Conservation (phyloP, 2,797 vertebrate genomes). For the Myotis myotis region DNA sequence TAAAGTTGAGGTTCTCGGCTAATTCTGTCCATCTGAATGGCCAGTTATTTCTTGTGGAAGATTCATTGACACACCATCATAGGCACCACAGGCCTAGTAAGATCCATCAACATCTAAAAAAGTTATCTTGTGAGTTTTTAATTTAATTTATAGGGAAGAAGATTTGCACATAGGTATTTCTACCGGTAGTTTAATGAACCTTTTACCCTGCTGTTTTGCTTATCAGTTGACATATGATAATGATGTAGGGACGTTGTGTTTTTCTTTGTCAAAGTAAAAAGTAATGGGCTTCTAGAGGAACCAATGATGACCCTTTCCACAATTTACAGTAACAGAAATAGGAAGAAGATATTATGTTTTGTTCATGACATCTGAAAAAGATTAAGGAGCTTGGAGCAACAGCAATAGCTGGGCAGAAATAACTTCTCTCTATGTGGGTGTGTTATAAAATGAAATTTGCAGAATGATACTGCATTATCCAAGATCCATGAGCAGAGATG, state of each 20-base stretch:
- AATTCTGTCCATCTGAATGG: neutral
- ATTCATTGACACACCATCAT: neutral
- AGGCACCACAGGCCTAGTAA: neutral
- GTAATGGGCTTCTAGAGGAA: neutral
- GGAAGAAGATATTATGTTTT: neutral
- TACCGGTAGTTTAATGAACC: neutral
- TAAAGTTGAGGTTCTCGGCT: neutral
- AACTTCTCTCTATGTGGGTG: neutral
- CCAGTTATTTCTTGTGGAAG: neutral
- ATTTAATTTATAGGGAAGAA: neutral
- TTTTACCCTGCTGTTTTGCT: neutral
- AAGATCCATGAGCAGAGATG: neutral
- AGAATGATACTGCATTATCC: neutral
- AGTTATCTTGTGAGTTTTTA: neutral
- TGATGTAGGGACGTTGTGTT: neutral
- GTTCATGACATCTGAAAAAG: neutral
- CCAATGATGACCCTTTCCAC: neutral
- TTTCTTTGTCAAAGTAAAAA: neutral
- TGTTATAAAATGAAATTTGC: neutral
- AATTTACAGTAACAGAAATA: neutral
- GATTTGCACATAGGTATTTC: neutral
- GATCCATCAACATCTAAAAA: neutral
- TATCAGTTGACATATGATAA: neutral
- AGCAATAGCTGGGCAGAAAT: neutral
- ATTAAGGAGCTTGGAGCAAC: neutral